phyloP scores from a whole-genome alignment of 2,113 vertebrate genomes.

The Paraplagusia blochii region DNA sequence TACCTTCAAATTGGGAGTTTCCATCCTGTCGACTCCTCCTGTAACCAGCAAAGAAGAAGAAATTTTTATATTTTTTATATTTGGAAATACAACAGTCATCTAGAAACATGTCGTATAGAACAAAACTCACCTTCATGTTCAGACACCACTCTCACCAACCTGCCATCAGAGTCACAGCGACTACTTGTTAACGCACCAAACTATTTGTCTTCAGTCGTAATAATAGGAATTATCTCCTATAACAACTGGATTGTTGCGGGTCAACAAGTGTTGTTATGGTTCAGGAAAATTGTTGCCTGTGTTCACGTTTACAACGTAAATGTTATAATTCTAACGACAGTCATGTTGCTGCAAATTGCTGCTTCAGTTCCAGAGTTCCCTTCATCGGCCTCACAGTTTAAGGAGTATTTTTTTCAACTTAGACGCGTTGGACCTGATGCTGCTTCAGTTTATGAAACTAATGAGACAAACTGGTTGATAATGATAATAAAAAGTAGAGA shows the following conservation, averaged over 20 bases:
- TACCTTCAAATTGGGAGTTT: too few relatives aligned
- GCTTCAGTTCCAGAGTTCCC: background rate
- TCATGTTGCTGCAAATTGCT: background rate
- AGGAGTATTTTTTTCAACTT: too few relatives aligned
- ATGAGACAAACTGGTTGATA: too few relatives aligned
- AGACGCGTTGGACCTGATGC: too few relatives aligned
- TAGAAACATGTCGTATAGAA: too few relatives aligned
- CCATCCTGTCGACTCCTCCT: too few relatives aligned
- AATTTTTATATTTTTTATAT: too few relatives aligned
- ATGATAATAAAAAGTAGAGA: too few relatives aligned
- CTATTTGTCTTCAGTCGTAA: conserved; percentile 17
- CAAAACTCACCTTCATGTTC: too few relatives aligned
- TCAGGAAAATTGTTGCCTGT: conserved; percentile 7
- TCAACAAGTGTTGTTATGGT: conserved; percentile 19
- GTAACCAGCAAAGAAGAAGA: too few relatives aligned
- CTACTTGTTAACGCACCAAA: conserved; percentile 22
- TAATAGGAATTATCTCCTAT: conserved; percentile 16
- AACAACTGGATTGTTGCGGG: conserved; percentile 14
- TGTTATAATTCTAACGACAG: conserved; percentile 5
- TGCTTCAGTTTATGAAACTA: too few relatives aligned
- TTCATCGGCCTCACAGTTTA: background rate
- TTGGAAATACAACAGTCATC: too few relatives aligned
- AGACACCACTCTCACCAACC: background rate
- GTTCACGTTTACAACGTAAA: conserved; percentile 6
- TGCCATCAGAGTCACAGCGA: conserved; percentile 13